Conservation (phyloP, 2,888 invertebrate species). For the Tenthredo distinguenda region DNA sequence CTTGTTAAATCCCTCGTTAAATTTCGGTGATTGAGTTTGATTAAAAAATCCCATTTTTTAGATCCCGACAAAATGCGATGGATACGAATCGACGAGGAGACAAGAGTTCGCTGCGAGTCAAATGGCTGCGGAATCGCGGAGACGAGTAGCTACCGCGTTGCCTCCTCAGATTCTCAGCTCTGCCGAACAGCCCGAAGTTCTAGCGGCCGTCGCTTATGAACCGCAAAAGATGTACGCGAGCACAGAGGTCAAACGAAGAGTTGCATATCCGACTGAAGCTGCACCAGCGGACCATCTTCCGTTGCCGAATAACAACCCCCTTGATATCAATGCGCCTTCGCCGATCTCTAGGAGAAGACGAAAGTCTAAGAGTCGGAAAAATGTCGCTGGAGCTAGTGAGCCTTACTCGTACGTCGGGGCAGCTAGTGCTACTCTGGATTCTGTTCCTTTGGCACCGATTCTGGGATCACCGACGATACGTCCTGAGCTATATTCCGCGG, state of each 20-base stretch:
- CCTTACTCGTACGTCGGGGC: not conserved
- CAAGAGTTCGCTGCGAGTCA: not conserved
- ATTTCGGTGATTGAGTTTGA: not conserved
- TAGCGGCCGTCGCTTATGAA: constrained; percentile 2
- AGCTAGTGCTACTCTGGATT: not conserved
- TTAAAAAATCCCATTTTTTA: not conserved
- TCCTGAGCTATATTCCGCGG: not conserved
- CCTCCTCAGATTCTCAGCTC: not conserved
- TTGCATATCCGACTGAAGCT: not conserved
- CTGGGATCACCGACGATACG: not conserved
- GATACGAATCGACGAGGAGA: not conserved
- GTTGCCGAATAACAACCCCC: not conserved
- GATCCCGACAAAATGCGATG: not conserved
- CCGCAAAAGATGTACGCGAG: constrained; percentile 37
- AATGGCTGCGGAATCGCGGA: constrained; percentile 30
- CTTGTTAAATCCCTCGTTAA: not conserved
- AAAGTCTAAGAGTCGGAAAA: not conserved
- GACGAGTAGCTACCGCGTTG: not conserved
- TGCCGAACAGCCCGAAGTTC: constrained; percentile 27
- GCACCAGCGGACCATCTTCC: not conserved
- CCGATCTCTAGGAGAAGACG: constrained; percentile 6
- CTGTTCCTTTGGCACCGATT: not conserved
- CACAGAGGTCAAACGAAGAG: not conserved
- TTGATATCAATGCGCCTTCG: not conserved
- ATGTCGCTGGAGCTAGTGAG: not conserved